Base-by-base conservation (phyloP, 2,797 vertebrate species). In the Crenuchus spilurus region DNA sequence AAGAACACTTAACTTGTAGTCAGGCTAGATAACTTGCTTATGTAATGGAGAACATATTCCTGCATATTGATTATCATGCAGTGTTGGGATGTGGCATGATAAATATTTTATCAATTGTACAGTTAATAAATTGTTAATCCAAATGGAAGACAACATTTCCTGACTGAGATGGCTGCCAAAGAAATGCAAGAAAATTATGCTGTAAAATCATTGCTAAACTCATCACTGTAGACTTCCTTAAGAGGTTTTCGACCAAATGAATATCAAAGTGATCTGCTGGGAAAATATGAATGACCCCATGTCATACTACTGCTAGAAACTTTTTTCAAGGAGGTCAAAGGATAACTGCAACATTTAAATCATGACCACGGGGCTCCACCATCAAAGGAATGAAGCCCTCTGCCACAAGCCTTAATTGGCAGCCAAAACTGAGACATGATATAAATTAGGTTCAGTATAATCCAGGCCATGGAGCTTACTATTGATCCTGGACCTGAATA, bases 281-380 rank as follows among this genome's bases (percentile, higher is more conserved):
- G 14, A 33, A 14, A 49, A 78, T 26, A 61, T 42, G n/a, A 67
- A 33, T 3, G 30, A 74, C n/a, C 66, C 48, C 22, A 42, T 69
- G 70, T 62, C 18, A 63, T 18, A 14, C 31, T 39, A 31, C 10
- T 18, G 67, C 63, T 31, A 18, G 52, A 51, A 54, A 10, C 37
- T 72, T 67, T 61, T 66, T 55, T 75, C 33, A 28, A 33, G 72
- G 62, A 28, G 71, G 68, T 70, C 68, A 80, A 57, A 71, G 68
- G 66, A 68, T 48, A 74, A 61, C 65, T 64, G 55, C 70, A 72
- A 49, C 63, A 71, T 79, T 80, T 73, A 77, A 55, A 75, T 70
- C 64, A 72, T 68, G 62, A 55, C 63, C 74, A 48, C 3, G 41
- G 65, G 52, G 74, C 22, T 33, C 8, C 28, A 14, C 49, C 69